These are phyloP conservation scores for Caenorhabditis macrosperma DNA, from an alignment of 2,888 invertebrate genomes.

Conservation along the genomic window DNA sequence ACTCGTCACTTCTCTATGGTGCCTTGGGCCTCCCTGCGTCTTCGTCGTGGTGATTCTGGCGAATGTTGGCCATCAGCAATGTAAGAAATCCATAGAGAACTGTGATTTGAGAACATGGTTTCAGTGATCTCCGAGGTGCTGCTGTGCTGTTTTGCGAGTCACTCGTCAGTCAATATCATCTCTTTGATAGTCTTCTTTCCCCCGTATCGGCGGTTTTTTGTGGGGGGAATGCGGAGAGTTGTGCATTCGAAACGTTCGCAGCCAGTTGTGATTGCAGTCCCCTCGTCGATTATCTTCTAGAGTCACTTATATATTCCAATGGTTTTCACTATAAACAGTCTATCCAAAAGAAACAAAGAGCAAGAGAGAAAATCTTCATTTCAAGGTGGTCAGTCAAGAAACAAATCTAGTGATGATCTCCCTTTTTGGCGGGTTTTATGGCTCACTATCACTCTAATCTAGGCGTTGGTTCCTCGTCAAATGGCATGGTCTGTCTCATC, in stretches of 20 bases:
- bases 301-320: too few species aligned
- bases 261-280: too few species aligned
- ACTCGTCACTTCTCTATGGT: background rate
- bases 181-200: background rate
- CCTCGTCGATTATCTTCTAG: too few species aligned
- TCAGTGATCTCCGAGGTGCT: background rate
- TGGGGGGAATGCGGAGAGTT: background rate
- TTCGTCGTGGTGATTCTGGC: background rate
- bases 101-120: background rate
- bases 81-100: background rate
- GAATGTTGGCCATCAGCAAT: background rate
- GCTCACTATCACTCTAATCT: background rate
- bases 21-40: constrained; percentile 2
- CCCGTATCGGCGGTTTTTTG: background rate
- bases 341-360: too few species aligned
- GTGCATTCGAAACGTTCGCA: constrained; percentile 1
- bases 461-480: background rate
- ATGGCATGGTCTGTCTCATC: constrained; percentile 15
- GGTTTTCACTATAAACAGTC: too few species aligned
- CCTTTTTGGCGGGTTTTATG: too few species aligned
- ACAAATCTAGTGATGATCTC: background rate
- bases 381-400: constrained; percentile 6
- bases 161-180: background rate
- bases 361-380: background rate
- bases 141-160: background rate